phyloP scores from a whole-genome alignment of 2,113 vertebrate genomes.

The Varanus salvator region DNA sequence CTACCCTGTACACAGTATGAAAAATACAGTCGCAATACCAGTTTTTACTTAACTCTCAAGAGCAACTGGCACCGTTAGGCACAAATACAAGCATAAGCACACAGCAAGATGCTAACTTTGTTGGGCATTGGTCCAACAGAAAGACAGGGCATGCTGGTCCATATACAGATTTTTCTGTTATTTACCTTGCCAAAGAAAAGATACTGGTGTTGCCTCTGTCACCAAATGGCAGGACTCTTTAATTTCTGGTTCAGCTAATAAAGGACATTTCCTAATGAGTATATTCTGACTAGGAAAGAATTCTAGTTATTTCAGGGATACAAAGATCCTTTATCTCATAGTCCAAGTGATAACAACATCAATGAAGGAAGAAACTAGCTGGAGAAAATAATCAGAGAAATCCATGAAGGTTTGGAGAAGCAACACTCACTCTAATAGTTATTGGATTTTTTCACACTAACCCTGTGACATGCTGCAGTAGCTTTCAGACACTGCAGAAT shows the following conservation, averaged over 20 bases:
- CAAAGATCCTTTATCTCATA: conserved; percentile 47
- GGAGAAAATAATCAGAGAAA: conserved; percentile 36
- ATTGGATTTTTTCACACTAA: not conserved
- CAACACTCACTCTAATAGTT: accelerated
- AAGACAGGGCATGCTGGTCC: not conserved
- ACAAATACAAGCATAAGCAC: not conserved
- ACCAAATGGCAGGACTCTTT: not conserved
- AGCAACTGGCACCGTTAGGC: not conserved
- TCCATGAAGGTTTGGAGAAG: conserved; percentile 10
- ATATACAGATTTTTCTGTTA: not conserved
- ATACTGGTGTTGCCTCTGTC: not conserved
- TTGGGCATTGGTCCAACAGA: conserved; percentile 12
- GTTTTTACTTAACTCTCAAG: not conserved
- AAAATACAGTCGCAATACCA: not conserved
- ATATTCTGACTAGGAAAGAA: not conserved
- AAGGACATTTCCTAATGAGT: not conserved
- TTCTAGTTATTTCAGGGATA: conserved; percentile 28
- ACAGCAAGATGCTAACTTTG: not conserved
- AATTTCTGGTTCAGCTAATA: not conserved
- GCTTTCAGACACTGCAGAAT: not conserved
- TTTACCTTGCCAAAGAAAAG: conserved; percentile 25
- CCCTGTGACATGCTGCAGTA: not conserved
- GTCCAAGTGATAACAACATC: conserved; percentile 51
- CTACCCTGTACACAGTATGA: not conserved
- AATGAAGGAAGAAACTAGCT: conserved; percentile 16